Evolutionary conservation across 2,797 vertebrate genomes (phyloP).

Genomic region (Melanogrammus aeglefinus): DNA sequence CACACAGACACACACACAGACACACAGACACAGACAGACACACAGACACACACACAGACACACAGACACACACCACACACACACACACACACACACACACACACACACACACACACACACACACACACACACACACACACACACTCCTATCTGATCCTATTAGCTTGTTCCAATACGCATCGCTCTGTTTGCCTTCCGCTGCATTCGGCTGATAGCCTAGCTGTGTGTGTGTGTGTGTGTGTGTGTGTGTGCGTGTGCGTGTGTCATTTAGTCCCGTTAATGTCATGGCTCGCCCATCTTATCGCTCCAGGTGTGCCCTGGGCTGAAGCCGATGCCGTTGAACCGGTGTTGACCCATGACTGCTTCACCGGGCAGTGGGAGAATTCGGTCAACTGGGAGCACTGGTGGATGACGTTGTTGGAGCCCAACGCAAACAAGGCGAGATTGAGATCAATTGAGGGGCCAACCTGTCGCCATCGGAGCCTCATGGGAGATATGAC

Average conservation of each 20-base stretch:
- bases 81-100: too few species aligned
- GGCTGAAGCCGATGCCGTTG: slow-evolving; percentile 30
- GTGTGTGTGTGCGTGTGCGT: background rate
- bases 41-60: background rate
- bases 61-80: too few species aligned
- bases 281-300: slow-evolving; percentile 3
- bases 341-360: slow-evolving; percentile 56
- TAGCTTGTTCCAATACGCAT: slow-evolving; percentile 7
- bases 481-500: too few species aligned
- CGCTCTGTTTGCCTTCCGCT: slow-evolving; percentile 33
- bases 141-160: slow-evolving; percentile 9
- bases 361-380: slow-evolving; percentile 43
- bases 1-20: too few species aligned
- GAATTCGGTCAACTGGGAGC: slow-evolving; percentile 23
- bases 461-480: too few species aligned
- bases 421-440: too few species aligned
- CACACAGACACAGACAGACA: too few species aligned
- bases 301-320: slow-evolving; percentile 15
- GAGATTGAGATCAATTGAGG: too few species aligned
- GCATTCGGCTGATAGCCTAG: slow-evolving; percentile 18
- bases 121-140: background rate
- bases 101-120: too few species aligned
- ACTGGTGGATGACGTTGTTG: too few species aligned
- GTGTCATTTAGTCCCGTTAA: slow-evolving; percentile 5
- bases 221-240: background rate